Evolutionary conservation across 2,888 invertebrate genomes (phyloP), one percentile per base, ranked within the genome.

Genomic region (Dione vanillae): DNA sequence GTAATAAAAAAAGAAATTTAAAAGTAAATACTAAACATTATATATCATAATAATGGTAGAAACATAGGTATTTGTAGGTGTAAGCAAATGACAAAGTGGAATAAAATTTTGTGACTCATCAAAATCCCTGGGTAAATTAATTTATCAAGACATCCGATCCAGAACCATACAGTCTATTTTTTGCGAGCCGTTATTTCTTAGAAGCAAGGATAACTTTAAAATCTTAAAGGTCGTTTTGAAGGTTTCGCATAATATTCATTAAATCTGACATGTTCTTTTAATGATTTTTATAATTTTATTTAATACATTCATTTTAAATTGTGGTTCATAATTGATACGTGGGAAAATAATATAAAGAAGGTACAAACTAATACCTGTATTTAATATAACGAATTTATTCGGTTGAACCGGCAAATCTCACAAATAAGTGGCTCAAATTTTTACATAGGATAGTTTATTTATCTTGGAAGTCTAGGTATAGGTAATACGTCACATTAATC

Each of bases 181-280:
- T 76, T 75, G 74, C 69, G 56, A 49, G 62, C 41, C 61, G 67
- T 71, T 68, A 65, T 65, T 76, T 75, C 76, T 74, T 61, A 72
- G 76, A 75, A 76, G 40, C 43, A 69, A 72, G 58, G 67, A 65
- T 70, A 66, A 72, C 62, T 69, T 45, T 59, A 56, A 51, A 74
- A 65, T 45, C 52, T 56, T 69, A 41, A 69, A 72, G 64, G 72
- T 69, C 74, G 47, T 40, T 41, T 56, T 54, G 61, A 67, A 67
- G 68, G 69, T 61, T 45, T n/a, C 2, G n/a, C n/a, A 45, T n/a
- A 61, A 27, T n/a, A 27, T 27, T 6, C 6, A 45, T 61, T 61
- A 43, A 61, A 27, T 27, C 27, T 27, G 43, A 43, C 45, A 45
- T 45, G 43, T 45, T 61, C 61, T 45, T n/a, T 45, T 45, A 61